Conservation (phyloP, 1,140 invertebrate species). For the Pseudomyrmex gracilis region DNA sequence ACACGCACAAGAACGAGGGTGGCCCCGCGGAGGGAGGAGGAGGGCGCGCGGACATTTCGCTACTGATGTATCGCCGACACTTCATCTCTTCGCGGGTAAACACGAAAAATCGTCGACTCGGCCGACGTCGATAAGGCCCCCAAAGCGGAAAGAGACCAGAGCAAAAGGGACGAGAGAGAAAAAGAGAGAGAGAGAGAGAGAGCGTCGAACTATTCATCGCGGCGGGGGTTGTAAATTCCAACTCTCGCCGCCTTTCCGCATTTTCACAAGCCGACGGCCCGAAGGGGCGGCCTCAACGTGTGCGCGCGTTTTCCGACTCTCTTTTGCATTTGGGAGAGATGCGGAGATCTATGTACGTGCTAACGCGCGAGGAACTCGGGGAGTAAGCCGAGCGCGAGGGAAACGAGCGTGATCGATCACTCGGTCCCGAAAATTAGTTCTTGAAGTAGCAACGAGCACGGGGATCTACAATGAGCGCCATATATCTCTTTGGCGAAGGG, state of each 20-base stretch:
- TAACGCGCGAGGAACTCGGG: constrained; percentile 39
- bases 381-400: constrained; percentile 42
- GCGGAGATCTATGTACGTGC: constrained; percentile 66
- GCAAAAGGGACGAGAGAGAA: neutral
- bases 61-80: constrained; percentile 71
- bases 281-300: neutral
- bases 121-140: constrained; percentile 62
- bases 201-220: constrained; percentile 19
- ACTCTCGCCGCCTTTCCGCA: constrained; percentile 48
- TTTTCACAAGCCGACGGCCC: constrained; percentile 21
- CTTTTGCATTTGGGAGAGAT: constrained; percentile 40
- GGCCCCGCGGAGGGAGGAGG: neutral
- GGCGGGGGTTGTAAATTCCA: constrained; percentile 56
- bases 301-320: neutral
- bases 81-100: constrained; percentile 72
- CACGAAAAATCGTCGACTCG: constrained; percentile 68
- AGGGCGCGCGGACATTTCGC: constrained; percentile 38
- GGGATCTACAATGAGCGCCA: constrained; percentile 45
- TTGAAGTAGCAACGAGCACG: constrained; percentile 58
- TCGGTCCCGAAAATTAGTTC: constrained; percentile 68
- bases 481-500: neutral
- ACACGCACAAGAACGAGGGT: constrained; percentile 2
- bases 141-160: constrained; percentile 12
- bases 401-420: constrained; percentile 71
- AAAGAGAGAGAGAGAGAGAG: neutral